Conservation (phyloP, 2,113 vertebrate species). For the Xiphophorus hellerii region DNA sequence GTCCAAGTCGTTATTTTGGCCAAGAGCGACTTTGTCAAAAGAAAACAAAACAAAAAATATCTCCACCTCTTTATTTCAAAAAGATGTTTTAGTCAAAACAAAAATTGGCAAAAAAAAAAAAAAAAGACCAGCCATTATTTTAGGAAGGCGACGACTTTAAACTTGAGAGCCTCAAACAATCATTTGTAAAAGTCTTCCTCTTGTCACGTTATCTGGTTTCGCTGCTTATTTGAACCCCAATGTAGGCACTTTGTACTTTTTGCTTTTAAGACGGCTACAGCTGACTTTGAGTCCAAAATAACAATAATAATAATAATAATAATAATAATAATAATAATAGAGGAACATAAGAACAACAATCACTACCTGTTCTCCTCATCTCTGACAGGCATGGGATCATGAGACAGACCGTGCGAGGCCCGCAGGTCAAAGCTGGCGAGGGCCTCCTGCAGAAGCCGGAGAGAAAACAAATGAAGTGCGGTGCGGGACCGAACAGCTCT, state of each 20-base stretch:
- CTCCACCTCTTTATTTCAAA: no score
- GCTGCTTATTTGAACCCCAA: not conserved
- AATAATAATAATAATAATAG: not conserved
- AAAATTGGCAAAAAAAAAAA: no score
- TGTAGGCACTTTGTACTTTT: not conserved
- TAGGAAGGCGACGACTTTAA: no score
- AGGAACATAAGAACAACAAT: not conserved
- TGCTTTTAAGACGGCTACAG: not conserved
- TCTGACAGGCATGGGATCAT: slow-evolving; percentile 72
- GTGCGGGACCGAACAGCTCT: slow-evolving; percentile 11
- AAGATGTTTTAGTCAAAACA: no score
- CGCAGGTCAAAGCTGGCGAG: slow-evolving; percentile 70
- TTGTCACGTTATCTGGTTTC: no score
- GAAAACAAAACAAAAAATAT: no score
- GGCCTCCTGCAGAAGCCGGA: slow-evolving; percentile 77
- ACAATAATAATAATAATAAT: no score
- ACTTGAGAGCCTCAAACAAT: no score
- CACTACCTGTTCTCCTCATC: slow-evolving; percentile 69
- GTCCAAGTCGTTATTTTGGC: no score
- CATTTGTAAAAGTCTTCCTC: no score
- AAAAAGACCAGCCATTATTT: no score
- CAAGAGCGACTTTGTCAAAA: no score
- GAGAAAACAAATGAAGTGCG: slow-evolving; percentile 56
- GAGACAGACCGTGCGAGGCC: slow-evolving; percentile 63
- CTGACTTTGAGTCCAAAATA: not conserved